phyloP scores from a whole-genome alignment of 2,888 invertebrate genomes.

The Drosophila sordidapex region DNA sequence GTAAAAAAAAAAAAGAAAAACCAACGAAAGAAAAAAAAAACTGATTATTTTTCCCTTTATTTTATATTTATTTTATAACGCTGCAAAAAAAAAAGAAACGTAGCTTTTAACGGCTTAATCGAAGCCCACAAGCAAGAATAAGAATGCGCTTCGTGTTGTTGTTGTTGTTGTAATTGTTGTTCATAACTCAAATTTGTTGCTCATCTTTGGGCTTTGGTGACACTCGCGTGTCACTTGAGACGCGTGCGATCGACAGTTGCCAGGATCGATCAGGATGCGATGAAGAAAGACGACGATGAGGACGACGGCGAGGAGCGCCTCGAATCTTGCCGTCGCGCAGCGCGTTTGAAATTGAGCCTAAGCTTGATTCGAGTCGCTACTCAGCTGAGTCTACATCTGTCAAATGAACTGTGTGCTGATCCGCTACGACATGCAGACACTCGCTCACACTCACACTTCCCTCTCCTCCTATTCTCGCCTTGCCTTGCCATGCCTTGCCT shows the following conservation, averaged over 20 bases:
- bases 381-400: slow-evolving; percentile 45
- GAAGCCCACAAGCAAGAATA: slow-evolving; percentile 29
- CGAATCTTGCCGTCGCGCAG: slow-evolving; percentile 34
- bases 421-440: slow-evolving; percentile 59
- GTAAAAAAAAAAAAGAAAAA: slow-evolving; percentile 8
- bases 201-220: slow-evolving; percentile 45
- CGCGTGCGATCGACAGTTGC: slow-evolving; percentile 83
- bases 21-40: slow-evolving; percentile 12
- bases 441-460: slow-evolving; percentile 61
- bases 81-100: slow-evolving; percentile 31
- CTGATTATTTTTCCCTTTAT: slow-evolving; percentile 37
- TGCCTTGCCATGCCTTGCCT: background rate
- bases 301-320: slow-evolving; percentile 20
- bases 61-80: slow-evolving; percentile 16
- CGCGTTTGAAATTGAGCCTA: slow-evolving; percentile 75
- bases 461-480: slow-evolving; percentile 11
- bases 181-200: slow-evolving; percentile 46
- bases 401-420: slow-evolving; percentile 74
- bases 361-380: slow-evolving; percentile 56
- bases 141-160: slow-evolving; percentile 35
- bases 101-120: slow-evolving; percentile 62
- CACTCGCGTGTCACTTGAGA: slow-evolving; percentile 83
- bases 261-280: slow-evolving; percentile 28
- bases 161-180: slow-evolving; percentile 13
- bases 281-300: slow-evolving; percentile 1